These are phyloP conservation scores for Alectura lathami DNA, from an alignment of 2,113 vertebrate species.

Conservation along the genomic window DNA sequence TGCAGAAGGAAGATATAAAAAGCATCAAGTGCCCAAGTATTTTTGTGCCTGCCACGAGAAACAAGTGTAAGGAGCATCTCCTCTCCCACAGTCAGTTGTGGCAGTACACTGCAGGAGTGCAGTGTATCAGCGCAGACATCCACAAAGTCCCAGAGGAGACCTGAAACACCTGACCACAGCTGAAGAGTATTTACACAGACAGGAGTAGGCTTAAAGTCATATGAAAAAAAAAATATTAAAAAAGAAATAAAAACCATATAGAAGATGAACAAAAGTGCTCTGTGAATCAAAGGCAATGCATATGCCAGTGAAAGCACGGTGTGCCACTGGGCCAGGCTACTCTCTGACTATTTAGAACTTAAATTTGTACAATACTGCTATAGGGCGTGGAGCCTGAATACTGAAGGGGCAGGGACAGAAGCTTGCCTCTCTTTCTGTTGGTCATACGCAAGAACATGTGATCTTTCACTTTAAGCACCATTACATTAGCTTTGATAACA, in stretches of 20 bases:
- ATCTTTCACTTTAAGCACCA: neutral
- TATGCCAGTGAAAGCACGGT: neutral
- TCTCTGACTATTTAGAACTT: neutral
- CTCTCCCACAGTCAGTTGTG: neutral
- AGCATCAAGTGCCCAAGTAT: constrained; percentile 34
- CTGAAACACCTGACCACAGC: neutral
- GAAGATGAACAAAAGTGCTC: neutral
- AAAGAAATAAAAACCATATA: neutral
- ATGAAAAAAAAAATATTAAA: neutral
- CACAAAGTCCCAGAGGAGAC: neutral
- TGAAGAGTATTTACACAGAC: neutral
- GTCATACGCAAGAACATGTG: neutral
- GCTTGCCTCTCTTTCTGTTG: neutral
- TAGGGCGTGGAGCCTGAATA: neutral
- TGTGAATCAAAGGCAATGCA: neutral
- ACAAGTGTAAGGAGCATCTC: neutral
- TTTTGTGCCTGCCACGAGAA: constrained; percentile 38
- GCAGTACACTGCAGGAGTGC: neutral
- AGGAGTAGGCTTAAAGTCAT: neutral
- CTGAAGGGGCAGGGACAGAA: neutral
- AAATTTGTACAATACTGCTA: neutral
- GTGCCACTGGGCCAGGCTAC: neutral
- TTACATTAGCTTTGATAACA: neutral
- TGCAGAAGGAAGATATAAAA: constrained; percentile 26
- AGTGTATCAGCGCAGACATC: neutral